phyloP scores from a whole-genome alignment of 2,113 vertebrate genomes.

The Abramis brama region DNA sequence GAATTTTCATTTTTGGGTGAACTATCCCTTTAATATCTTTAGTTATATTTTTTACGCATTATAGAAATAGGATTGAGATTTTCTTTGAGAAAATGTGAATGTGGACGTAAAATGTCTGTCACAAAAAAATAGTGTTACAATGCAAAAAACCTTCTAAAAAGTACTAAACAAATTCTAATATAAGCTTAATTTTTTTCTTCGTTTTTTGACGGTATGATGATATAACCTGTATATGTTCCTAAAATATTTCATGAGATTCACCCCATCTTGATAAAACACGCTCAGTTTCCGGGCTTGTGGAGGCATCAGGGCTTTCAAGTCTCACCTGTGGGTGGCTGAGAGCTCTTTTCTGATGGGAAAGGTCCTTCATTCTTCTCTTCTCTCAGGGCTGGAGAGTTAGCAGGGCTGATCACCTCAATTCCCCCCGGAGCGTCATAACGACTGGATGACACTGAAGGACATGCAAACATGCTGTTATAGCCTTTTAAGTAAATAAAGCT shows the following conservation, averaged over 20 bases:
- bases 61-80: too few species aligned
- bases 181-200: not conserved
- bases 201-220: not conserved
- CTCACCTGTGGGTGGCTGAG: constrained; percentile 83
- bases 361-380: constrained; percentile 83
- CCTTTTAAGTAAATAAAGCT: not conserved
- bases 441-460: constrained; percentile 84
- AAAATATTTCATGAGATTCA: not conserved
- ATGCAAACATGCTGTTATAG: constrained; percentile 20
- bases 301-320: not conserved
- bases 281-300: not conserved
- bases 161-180: not conserved
- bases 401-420: constrained; percentile 97
- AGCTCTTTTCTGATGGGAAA: constrained; percentile 79
- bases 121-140: not conserved
- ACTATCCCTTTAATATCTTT: too few species aligned
- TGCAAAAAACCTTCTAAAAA: not conserved
- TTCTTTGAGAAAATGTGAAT: too few species aligned
- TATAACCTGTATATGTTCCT: not conserved
- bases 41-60: too few species aligned
- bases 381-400: constrained; percentile 86
- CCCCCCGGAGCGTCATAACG: constrained; percentile 86
- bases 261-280: not conserved
- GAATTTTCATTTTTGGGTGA: too few species aligned
- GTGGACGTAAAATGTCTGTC: not conserved